A percentile compares a stretch with the other conserved stretches of the same genome.
These are phyloP conservation scores for Drosophila neotestacea DNA, from an alignment of 2,888 invertebrate species.

Conservation along the genomic window DNA sequence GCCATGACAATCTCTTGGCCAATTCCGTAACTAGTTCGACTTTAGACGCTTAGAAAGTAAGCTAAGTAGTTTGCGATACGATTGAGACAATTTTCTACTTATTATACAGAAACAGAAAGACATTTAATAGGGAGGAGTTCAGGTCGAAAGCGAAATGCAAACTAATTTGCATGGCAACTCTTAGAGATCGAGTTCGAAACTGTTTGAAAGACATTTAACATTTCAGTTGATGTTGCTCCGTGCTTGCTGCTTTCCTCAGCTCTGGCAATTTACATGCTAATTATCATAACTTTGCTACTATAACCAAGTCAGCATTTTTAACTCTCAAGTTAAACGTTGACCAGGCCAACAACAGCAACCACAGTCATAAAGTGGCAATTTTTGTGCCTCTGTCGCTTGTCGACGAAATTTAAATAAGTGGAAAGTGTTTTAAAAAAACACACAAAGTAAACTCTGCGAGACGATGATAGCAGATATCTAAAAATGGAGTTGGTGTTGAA, in stretches of 20 bases:
- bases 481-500: not conserved
- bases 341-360: constrained; percentile 37
- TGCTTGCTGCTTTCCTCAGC: constrained; percentile 60
- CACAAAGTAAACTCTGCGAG: constrained; percentile 21
- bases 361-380: constrained; percentile 50
- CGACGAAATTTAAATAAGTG: constrained; percentile 80
- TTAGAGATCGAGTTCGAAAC: constrained; percentile 49
- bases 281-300: constrained; percentile 73
- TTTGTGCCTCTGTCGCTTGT: constrained; percentile 51
- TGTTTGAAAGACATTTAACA: constrained; percentile 41
- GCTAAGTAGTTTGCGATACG: not conserved
- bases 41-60: constrained; percentile 48
- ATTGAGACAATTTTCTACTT: constrained; percentile 48
- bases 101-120: constrained; percentile 34
- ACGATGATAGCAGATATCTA: constrained; percentile 4
- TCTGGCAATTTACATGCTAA: constrained; percentile 73
- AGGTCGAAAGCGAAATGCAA: constrained; percentile 58
- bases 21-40: constrained; percentile 22
- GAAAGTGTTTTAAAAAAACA: constrained; percentile 67
- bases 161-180: constrained; percentile 55
- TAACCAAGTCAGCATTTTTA: constrained; percentile 36
- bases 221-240: constrained; percentile 20
- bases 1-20: constrained; percentile 18
- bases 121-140: constrained; percentile 52
- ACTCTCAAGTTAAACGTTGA: constrained; percentile 42